Evolutionary conservation across 2,888 invertebrate species (phyloP).

Genomic region (Sarcophaga caerulescens): DNA sequence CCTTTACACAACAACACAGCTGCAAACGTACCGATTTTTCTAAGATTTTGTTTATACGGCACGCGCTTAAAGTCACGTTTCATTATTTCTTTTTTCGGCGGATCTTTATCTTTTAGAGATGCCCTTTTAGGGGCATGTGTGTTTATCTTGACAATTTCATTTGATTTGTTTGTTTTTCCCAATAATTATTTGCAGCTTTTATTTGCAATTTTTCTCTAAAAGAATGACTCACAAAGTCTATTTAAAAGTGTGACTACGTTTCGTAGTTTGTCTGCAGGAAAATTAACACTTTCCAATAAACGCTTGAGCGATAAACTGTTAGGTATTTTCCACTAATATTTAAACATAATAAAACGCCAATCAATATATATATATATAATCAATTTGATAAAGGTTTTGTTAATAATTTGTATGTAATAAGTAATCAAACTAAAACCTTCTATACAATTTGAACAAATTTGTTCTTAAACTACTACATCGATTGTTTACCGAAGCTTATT

Average conservation of each 20-base stretch:
- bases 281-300: constrained; percentile 8
- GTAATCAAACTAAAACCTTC: no score
- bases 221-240: background rate
- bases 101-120: no score
- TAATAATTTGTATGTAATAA: no score
- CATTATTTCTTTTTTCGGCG: background rate
- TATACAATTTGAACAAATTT: no score
- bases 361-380: no score
- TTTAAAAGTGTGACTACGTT: background rate
- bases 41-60: background rate
- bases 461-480: no score
- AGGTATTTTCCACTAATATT: no score
- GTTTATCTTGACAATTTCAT: background rate
- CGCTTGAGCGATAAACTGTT: no score
- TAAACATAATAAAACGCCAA: no score
- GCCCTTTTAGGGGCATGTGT: background rate
- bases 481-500: no score
- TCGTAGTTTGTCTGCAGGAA: background rate
- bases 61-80: constrained; percentile 50
- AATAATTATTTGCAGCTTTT: background rate
- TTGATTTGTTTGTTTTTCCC: constrained; percentile 18
- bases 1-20: background rate
- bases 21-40: background rate
- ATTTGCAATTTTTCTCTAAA: background rate
- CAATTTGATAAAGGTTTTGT: no score